Percentiles rank a stretch among this genome's conserved stretches.
Conservation (phyloP, 2,888 invertebrate species). For the Desoria tigrina region DNA sequence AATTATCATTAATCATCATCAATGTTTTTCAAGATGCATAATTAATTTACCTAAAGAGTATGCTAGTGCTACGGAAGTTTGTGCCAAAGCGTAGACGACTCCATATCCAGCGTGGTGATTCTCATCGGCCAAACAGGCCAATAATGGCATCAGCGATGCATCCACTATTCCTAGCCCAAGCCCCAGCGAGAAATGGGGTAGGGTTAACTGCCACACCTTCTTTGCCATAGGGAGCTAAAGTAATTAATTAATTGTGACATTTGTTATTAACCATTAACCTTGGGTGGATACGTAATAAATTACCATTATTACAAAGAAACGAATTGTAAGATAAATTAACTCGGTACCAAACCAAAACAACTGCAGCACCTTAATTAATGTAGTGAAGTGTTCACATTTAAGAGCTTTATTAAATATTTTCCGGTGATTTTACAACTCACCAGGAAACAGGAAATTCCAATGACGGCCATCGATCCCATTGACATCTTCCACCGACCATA, state of each 20-base stretch:
- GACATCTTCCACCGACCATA: constrained; percentile 69
- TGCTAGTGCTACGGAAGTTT: constrained; percentile 77
- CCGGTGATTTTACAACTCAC: no score
- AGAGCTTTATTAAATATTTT: no score
- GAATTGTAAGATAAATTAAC: no score
- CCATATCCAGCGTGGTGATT: constrained; percentile 69
- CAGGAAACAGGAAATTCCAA: constrained; percentile 66
- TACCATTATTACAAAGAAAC: no score
- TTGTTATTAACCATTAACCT: no score
- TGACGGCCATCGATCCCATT: constrained; percentile 65
- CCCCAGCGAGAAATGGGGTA: constrained; percentile 78
- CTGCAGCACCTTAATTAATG: no score
- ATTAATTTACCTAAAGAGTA: constrained; percentile 68
- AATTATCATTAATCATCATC: not conserved
- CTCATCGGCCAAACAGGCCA: constrained; percentile 72
- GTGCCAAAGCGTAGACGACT: constrained; percentile 79
- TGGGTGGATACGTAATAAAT: no score
- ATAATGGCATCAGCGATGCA: constrained; percentile 74
- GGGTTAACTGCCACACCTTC: constrained; percentile 65
- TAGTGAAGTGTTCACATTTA: no score
- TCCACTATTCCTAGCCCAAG: constrained; percentile 79
- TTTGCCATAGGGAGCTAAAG: constrained; percentile 67
- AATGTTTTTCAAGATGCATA: no score
- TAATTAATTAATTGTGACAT: not conserved
- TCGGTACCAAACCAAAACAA: no score